phyloP scores from a whole-genome alignment of 2,113 vertebrate species.

The Daubentonia madagascariensis region DNA sequence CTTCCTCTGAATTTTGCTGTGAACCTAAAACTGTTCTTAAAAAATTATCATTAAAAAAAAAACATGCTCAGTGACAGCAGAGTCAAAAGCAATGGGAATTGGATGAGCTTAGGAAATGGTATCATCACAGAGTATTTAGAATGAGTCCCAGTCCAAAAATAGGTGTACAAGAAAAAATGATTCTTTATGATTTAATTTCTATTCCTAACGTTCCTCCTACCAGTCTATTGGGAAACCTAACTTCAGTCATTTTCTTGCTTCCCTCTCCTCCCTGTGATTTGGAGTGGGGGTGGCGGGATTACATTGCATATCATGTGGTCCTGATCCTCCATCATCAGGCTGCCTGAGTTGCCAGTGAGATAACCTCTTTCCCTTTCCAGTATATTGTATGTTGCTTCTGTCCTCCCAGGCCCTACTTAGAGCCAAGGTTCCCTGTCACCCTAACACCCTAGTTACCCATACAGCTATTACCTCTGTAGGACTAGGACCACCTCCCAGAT shows the following conservation, averaged over 20 bases:
- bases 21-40: background rate
- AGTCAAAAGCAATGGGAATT: background rate
- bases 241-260: background rate
- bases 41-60: background rate
- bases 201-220: background rate
- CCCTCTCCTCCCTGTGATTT: background rate
- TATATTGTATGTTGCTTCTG: background rate
- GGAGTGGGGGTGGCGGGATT: background rate
- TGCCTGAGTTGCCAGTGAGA: background rate
- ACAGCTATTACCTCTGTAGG: background rate
- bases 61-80: background rate
- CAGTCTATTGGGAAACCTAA: background rate
- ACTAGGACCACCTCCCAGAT: background rate
- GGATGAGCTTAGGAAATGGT: background rate
- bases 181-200: background rate
- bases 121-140: background rate
- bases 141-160: background rate
- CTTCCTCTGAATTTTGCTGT: background rate
- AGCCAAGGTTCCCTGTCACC: background rate
- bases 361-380: background rate
- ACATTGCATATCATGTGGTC: background rate
- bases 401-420: rapidly evolving
- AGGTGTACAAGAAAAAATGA: background rate
- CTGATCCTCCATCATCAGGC: background rate
- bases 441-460: background rate